phyloP scores from a whole-genome alignment of 2,113 vertebrate genomes.

The Promerops cafer region DNA sequence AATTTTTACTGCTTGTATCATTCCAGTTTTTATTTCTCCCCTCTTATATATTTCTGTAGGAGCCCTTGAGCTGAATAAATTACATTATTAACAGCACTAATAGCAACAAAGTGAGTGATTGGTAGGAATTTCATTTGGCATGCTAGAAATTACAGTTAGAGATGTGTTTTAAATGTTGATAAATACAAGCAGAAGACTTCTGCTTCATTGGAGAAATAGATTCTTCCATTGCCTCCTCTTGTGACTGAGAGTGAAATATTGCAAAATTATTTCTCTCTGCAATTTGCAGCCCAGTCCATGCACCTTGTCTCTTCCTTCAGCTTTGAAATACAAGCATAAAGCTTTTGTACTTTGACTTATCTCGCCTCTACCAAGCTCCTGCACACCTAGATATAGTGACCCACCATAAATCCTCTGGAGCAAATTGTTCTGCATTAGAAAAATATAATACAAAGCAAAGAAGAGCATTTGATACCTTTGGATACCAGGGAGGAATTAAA shows the following conservation, averaged over 20 bases:
- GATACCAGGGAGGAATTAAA: neutral
- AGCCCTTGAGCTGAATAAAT: neutral
- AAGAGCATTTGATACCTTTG: neutral
- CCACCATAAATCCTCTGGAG: neutral
- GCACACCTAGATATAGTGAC: neutral
- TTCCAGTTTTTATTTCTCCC: neutral
- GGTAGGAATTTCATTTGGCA: slow-evolving; percentile 14
- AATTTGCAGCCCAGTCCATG: neutral
- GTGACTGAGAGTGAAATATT: neutral
- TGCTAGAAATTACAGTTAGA: neutral
- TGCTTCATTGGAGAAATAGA: neutral
- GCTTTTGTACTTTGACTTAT: neutral
- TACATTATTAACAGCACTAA: neutral
- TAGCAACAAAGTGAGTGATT: neutral
- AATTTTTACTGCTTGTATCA: neutral
- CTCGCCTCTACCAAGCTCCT: neutral
- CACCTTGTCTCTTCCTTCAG: neutral
- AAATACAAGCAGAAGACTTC: slow-evolving; percentile 2
- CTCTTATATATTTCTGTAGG: neutral
- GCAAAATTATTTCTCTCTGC: neutral
- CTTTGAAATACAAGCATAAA: neutral
- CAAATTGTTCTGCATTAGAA: neutral
- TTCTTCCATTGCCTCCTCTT: neutral
- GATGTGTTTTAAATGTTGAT: neutral
- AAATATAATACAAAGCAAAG: neutral